Percentiles rank a stretch among this genome's conserved stretches.
Conservation (phyloP, 2,888 invertebrate genomes). For the Lasius fuliginosus region DNA sequence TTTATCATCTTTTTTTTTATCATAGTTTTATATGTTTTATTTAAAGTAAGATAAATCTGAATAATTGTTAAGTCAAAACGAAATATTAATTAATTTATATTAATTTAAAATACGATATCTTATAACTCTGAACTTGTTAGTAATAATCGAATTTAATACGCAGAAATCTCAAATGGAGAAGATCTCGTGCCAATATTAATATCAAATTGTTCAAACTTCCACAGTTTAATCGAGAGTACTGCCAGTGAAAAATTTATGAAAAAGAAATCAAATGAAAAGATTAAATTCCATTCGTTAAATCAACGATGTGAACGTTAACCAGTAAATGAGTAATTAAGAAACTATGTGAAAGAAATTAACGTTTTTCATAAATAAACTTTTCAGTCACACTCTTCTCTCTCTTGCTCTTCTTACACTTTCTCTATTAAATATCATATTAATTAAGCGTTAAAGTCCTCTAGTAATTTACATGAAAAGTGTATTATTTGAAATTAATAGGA, state of each 20-base stretch:
- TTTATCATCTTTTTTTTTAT: not conserved
- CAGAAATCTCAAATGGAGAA: slow-evolving; percentile 2
- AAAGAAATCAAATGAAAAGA: slow-evolving; percentile 1
- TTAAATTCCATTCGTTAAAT: not conserved
- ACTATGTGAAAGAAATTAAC: not conserved
- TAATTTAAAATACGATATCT: not conserved
- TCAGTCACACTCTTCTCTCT: not conserved
- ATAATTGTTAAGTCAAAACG: not conserved
- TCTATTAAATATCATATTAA: not conserved
- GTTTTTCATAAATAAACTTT: not conserved
- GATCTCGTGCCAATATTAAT: not conserved
- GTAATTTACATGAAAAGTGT: not conserved
- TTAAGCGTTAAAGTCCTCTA: not conserved
- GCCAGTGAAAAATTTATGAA: not conserved
- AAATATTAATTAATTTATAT: not conserved
- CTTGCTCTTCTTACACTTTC: not conserved
- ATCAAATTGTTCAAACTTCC: slow-evolving; percentile 7
- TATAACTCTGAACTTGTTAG: not conserved
- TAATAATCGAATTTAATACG: not conserved
- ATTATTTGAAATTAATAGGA: not conserved
- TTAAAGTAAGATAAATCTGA: not conserved
- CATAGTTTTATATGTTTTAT: not conserved
- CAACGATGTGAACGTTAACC: not conserved
- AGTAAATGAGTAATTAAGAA: not conserved
- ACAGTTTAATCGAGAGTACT: not conserved